phyloP scores from a whole-genome alignment of 2,113 vertebrate genomes.

The Scopus umbretta region DNA sequence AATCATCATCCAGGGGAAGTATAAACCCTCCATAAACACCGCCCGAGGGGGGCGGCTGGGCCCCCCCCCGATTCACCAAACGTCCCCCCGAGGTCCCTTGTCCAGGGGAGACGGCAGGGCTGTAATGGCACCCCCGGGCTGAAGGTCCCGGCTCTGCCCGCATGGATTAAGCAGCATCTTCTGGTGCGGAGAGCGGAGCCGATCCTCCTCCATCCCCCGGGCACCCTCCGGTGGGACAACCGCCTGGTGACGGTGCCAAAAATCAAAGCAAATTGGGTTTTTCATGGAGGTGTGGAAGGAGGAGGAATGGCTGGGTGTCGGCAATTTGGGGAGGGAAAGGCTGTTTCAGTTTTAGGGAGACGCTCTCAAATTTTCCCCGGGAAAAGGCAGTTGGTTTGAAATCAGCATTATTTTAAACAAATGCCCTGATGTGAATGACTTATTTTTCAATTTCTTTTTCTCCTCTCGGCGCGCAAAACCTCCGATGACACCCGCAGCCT shows the following conservation, averaged over 20 bases:
- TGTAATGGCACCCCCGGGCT: background rate
- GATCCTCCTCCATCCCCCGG: background rate
- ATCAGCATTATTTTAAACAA: background rate
- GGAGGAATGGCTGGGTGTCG: background rate
- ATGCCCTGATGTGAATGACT: background rate
- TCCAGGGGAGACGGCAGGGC: background rate
- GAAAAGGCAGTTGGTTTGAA: background rate
- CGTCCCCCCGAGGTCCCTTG: background rate
- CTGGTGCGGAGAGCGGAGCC: accelerated
- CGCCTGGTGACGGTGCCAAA: accelerated
- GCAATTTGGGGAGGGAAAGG: background rate
- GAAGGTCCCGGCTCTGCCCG: background rate
- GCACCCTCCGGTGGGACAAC: accelerated
- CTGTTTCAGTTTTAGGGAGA: background rate
- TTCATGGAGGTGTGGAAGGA: background rate
- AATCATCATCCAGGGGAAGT: background rate
- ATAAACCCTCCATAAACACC: background rate
- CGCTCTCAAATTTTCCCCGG: background rate
- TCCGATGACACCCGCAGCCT: accelerated
- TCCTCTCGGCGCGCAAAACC: background rate
- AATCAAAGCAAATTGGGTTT: background rate
- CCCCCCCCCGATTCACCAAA: background rate
- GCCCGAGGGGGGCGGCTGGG: accelerated
- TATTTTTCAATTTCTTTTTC: background rate
- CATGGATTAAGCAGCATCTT: background rate